phyloP scores from a whole-genome alignment of 2,797 vertebrate species.

The Rhincodon typus region DNA sequence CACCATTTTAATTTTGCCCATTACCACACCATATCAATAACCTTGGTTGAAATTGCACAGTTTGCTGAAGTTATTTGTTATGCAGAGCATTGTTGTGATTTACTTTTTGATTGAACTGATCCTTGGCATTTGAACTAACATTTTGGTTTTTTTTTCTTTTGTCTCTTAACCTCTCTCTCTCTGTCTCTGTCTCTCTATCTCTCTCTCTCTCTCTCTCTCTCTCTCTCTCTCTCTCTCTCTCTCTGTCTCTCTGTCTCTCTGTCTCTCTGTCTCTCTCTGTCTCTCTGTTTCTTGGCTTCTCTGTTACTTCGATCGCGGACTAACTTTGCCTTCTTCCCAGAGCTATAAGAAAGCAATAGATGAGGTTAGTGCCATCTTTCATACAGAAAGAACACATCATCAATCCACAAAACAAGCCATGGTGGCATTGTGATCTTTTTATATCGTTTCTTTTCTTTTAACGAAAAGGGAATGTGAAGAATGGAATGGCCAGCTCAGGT shows the following conservation, averaged over 20 bases:
- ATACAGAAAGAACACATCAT: not conserved
- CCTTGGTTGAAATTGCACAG: not conserved
- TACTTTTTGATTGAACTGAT: conserved; percentile 40
- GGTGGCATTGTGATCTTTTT: not conserved
- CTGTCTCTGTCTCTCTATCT: conserved; percentile 51
- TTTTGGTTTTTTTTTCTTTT: conserved; percentile 57
- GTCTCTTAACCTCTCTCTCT: conserved; percentile 51
- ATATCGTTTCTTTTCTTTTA: not conserved
- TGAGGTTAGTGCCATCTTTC: conserved; percentile 75
- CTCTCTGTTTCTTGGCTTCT: conserved; percentile 43
- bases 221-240: conserved; percentile 50
- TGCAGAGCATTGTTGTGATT: not conserved
- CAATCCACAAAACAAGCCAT: not conserved
- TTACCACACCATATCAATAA: not conserved
- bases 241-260: conserved; percentile 49
- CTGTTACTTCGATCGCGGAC: conserved; percentile 57
- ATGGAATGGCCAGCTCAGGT: not conserved
- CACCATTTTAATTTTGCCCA: not conserved
- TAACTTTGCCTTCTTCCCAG: conserved; percentile 70
- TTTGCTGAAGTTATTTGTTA: not conserved
- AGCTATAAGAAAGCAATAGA: conserved; percentile 97
- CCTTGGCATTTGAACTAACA: conserved; percentile 53
- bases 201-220: conserved; percentile 51
- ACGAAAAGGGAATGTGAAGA: not conserved
- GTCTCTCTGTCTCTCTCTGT: conserved; percentile 46